A percentile compares a stretch with the other conserved stretches of the same genome.
Conservation (phyloP, 2,888 invertebrate genomes). For the Xiphydria camelus region DNA sequence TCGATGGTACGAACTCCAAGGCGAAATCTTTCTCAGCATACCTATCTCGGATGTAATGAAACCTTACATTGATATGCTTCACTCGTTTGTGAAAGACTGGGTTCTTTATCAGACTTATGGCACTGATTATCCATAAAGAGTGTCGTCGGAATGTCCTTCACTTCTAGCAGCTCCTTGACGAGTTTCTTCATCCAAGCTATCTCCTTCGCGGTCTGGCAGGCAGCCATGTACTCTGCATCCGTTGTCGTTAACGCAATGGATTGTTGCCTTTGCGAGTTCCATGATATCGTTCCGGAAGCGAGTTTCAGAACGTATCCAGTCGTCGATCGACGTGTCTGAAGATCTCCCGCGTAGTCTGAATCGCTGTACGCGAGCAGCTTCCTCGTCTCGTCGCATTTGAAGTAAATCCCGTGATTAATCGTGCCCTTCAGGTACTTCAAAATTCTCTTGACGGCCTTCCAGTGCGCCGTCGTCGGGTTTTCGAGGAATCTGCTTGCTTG, state of each 20-base stretch:
- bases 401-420: conserved; percentile 6
- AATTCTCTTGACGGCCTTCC: conserved; percentile 17
- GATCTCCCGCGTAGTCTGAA: conserved; percentile 17
- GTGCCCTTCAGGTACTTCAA: conserved; percentile 15
- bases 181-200: conserved; percentile 24
- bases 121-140: conserved; percentile 27
- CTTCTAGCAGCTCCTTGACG: too few relatives aligned
- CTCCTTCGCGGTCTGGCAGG: conserved; percentile 15
- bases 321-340: conserved; percentile 15
- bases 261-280: conserved; percentile 11
- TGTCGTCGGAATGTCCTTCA: conserved; percentile 5
- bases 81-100: conserved; percentile 24
- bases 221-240: background rate
- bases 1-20: background rate
- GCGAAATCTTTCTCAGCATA: background rate
- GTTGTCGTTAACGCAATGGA: background rate
- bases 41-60: conserved; percentile 20
- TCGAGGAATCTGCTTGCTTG: conserved; percentile 10
- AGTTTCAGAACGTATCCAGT: conserved; percentile 11
- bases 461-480: conserved; percentile 11
- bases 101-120: conserved; percentile 24
- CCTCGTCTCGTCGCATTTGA: conserved; percentile 4
- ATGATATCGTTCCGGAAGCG: conserved; percentile 7
- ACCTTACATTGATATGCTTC: conserved; percentile 27
- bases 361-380: conserved; percentile 14